phyloP scores from a whole-genome alignment of 2,797 vertebrate species.

The Austrolebias charrua region DNA sequence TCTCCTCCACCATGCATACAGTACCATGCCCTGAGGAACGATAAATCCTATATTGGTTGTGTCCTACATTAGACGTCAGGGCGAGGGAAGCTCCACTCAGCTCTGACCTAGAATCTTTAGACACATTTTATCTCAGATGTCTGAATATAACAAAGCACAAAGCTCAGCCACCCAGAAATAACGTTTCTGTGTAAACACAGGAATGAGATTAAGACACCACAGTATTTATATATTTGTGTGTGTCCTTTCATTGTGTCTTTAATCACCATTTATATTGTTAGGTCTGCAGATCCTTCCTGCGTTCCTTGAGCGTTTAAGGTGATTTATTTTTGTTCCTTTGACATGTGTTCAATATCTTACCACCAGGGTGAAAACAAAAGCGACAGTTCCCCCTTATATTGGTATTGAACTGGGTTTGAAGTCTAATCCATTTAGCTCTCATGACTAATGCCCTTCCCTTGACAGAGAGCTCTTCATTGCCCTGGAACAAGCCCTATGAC shows the following conservation, averaged over 20 bases:
- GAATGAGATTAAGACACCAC: constrained; percentile 2
- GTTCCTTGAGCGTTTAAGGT: constrained; percentile 44
- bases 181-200: not conserved
- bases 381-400: constrained; percentile 34
- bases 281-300: constrained; percentile 15
- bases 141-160: not conserved
- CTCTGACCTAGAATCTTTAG: constrained; percentile 50
- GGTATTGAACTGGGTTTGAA: constrained; percentile 59
- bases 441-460: constrained; percentile 54
- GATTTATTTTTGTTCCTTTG: constrained; percentile 60
- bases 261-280: constrained; percentile 22
- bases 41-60: constrained; percentile 41
- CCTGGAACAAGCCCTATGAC: constrained; percentile 16
- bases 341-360: constrained; percentile 58
- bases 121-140: constrained; percentile 29
- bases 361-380: constrained; percentile 52
- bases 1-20: constrained; percentile 33
- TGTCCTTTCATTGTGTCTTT: constrained; percentile 25
- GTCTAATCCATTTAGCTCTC: constrained; percentile 60
- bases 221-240: constrained; percentile 7
- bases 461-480: constrained; percentile 53
- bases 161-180: constrained; percentile 6
- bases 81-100: constrained; percentile 31
- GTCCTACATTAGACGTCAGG: constrained; percentile 66
- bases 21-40: constrained; percentile 41